These are phyloP conservation scores for Elgaria multicarinata DNA, from an alignment of 2,113 vertebrate species.

Conservation along the genomic window DNA sequence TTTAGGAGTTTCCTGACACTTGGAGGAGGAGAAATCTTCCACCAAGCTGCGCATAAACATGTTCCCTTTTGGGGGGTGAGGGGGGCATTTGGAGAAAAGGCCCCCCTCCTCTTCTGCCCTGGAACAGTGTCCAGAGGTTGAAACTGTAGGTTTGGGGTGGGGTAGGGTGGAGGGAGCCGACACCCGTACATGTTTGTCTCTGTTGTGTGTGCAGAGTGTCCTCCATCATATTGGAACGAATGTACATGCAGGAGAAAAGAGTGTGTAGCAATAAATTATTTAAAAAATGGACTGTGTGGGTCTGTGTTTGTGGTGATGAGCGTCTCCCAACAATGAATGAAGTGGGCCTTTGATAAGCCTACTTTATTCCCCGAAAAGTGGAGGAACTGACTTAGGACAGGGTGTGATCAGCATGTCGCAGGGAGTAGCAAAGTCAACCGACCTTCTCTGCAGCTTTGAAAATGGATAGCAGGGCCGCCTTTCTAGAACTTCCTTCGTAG, in stretches of 20 bases:
- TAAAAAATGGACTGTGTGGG: neutral
- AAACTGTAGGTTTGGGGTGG: neutral
- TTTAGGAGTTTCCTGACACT: neutral
- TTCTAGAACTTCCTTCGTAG: too few relatives aligned
- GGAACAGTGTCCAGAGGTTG: neutral
- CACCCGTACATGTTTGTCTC: neutral
- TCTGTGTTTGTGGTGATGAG: neutral
- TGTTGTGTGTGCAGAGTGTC: neutral
- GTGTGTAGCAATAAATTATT: constrained; percentile 12
- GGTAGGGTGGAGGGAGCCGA: too few relatives aligned
- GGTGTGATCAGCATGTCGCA: too few relatives aligned
- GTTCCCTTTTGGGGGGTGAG: too few relatives aligned
- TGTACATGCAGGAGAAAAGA: neutral
- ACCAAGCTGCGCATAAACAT: neutral
- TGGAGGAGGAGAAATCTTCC: neutral
- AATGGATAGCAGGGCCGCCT: too few relatives aligned
- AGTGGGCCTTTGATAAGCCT: neutral
- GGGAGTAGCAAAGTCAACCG: too few relatives aligned
- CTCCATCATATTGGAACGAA: too few relatives aligned
- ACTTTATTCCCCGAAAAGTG: neutral
- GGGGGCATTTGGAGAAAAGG: too few relatives aligned
- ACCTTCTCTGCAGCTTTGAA: too few relatives aligned
- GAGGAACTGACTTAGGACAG: too few relatives aligned
- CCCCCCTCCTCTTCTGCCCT: neutral
- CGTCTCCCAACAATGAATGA: neutral